Percentiles rank a stretch among this genome's conserved stretches.
phyloP scores from a whole-genome alignment of 23 tunicate genomes.

The Diplosoma virens region DNA sequence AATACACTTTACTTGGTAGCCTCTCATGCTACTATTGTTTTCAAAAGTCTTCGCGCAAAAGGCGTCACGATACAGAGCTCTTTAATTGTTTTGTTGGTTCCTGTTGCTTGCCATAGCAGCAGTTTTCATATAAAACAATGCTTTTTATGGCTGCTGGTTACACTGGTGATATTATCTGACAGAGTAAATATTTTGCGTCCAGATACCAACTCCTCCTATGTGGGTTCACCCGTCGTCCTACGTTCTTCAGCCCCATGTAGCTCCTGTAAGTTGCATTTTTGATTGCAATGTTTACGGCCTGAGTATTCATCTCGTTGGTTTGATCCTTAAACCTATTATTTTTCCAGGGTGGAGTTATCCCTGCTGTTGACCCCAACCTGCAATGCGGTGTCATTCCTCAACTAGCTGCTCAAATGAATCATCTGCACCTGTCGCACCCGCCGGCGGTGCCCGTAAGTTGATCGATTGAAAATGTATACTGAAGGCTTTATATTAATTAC shows the following conservation, averaged over 20 bases:
- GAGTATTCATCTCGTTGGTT: background rate
- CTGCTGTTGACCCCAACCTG: conserved; percentile 66
- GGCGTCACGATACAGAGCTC: conserved; percentile 46
- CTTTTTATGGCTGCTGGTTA: background rate
- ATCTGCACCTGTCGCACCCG: conserved; percentile 64
- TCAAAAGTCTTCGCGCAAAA: conserved; percentile 49
- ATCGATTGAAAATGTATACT: no score
- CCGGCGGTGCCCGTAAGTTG: conserved; percentile 64
- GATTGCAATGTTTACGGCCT: background rate
- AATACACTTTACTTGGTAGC: no score
- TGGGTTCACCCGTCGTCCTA: conserved; percentile 81
- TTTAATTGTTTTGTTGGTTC: no score
- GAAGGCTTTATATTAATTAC: no score
- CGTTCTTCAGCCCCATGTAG: conserved; percentile 55
- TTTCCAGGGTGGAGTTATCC: conserved; percentile 48
- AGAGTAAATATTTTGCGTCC: background rate
- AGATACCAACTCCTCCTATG: conserved; percentile 71
- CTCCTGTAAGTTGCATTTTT: conserved; percentile 32
- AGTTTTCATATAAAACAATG: no score
- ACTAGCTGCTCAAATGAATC: conserved; percentile 79
- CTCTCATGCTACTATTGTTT: no score
- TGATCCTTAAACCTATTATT: background rate
- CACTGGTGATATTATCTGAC: background rate
- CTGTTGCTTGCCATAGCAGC: no score
- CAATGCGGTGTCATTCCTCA: conserved; percentile 78